These are phyloP conservation scores for Keiferia lycopersicella DNA, from an alignment of 2,888 invertebrate species.

Conservation along the genomic window DNA sequence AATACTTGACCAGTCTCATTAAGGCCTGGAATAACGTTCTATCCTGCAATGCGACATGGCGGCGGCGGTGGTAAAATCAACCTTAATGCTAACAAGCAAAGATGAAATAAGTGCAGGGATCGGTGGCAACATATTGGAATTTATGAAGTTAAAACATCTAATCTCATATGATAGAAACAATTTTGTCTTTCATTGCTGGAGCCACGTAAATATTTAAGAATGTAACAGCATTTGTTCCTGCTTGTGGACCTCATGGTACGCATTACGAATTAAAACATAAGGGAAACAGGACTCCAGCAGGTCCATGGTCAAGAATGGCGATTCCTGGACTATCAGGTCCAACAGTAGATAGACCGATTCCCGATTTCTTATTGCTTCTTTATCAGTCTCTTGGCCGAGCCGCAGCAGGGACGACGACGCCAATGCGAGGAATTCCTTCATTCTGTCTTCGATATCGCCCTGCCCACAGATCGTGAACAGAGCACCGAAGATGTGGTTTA, in stretches of 20 bases:
- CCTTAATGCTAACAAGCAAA: neutral
- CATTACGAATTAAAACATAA: conserved; percentile 97
- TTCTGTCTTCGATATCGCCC: conserved; percentile 97
- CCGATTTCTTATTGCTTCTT: conserved; percentile 95
- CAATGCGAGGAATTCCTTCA: conserved; percentile 96
- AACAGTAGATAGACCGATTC: conserved; percentile 98
- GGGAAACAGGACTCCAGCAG: conserved; percentile 99
- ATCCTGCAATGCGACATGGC: neutral
- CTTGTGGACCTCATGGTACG: conserved; percentile 98
- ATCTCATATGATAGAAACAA: neutral
- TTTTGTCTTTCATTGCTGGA: neutral
- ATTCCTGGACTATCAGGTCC: conserved; percentile 98
- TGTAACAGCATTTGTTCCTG: conserved; percentile 86
- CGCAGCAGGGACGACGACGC: conserved; percentile 97
- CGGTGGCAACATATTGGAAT: conserved; percentile 3
- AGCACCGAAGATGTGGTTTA: conserved; percentile 97
- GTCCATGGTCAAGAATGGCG: conserved; percentile 99
- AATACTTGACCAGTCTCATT: conserved; percentile 60
- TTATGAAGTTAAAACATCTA: conserved; percentile 2
- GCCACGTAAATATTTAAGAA: conserved; percentile 49
- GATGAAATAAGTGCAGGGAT: neutral
- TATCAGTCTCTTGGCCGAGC: conserved; percentile 97
- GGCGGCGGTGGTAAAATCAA: too few species aligned
- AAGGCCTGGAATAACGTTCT: conserved; percentile 39
- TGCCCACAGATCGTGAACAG: conserved; percentile 97